phyloP scores from a whole-genome alignment of 2,888 invertebrate genomes.

The Vandiemenella viatica region DNA sequence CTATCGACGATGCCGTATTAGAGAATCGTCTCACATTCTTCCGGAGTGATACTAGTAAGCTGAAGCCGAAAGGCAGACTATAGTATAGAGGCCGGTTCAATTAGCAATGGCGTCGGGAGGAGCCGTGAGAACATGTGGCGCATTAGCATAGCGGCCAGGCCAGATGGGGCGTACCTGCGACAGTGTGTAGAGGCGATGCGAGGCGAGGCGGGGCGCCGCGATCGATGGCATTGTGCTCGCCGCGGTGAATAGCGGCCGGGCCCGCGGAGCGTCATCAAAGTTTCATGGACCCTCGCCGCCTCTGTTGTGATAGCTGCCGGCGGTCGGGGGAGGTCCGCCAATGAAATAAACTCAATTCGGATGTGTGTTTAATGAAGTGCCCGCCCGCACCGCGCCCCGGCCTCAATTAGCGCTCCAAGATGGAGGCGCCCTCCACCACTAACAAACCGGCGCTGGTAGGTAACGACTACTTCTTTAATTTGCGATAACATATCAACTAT shows the following conservation, averaged over 20 bases:
- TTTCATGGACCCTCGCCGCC: constrained; percentile 13
- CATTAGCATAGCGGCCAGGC: background rate
- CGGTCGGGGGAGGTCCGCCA: background rate
- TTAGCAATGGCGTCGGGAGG: too few relatives aligned
- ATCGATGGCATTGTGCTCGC: background rate
- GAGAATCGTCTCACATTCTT: too few relatives aligned
- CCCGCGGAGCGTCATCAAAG: constrained; percentile 13
- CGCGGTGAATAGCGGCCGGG: background rate
- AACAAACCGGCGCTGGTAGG: too few relatives aligned
- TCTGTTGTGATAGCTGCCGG: constrained; percentile 12
- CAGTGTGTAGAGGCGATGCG: background rate
- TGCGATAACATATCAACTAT: too few relatives aligned
- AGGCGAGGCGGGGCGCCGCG: background rate
- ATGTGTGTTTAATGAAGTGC: constrained; percentile 14
- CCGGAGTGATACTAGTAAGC: too few relatives aligned
- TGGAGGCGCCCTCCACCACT: too few relatives aligned
- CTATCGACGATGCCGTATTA: too few relatives aligned
- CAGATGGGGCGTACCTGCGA: background rate
- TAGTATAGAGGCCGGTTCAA: too few relatives aligned
- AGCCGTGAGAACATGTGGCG: too few relatives aligned
- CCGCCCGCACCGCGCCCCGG: background rate
- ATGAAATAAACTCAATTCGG: constrained; percentile 11
- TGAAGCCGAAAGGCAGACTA: too few relatives aligned
- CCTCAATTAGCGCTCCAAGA: constrained; percentile 3
- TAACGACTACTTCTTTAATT: too few relatives aligned